Percentiles rank a stretch among this genome's conserved stretches.
Evolutionary conservation across 2,888 invertebrate species (phyloP).

Genomic region (Gasteruption jaculator): DNA sequence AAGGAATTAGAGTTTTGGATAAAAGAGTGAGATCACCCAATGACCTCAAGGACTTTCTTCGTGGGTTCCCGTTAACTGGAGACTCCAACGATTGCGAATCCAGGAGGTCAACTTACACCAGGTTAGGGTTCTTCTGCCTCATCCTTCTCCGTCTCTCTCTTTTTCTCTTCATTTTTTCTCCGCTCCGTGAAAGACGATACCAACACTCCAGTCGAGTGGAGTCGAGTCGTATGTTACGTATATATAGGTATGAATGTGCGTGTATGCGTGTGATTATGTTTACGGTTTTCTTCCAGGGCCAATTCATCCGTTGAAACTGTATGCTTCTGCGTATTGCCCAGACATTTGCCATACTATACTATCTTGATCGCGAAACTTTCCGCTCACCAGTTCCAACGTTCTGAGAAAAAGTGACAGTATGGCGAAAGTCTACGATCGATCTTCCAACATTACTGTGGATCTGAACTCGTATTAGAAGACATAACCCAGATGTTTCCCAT

Average conservation of each 20-base stretch:
- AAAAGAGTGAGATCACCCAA: too few relatives aligned
- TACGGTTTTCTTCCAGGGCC: too few relatives aligned
- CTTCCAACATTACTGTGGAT: too few relatives aligned
- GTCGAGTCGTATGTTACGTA: neutral
- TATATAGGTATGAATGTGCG: constrained; percentile 19
- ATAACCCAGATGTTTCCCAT: neutral
- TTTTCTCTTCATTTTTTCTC: constrained; percentile 17
- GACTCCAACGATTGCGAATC: constrained; percentile 37
- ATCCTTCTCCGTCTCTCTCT: constrained; percentile 1
- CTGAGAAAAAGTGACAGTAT: too few relatives aligned
- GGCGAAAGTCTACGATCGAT: too few relatives aligned
- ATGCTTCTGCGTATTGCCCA: too few relatives aligned
- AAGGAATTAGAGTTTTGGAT: neutral
- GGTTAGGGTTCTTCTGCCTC: constrained; percentile 38
- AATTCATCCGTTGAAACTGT: too few relatives aligned
- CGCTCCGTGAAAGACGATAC: neutral
- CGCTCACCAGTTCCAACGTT: neutral
- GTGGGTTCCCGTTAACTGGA: constrained; percentile 44
- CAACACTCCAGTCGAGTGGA: neutral
- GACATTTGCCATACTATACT: too few relatives aligned
- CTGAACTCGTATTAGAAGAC: too few relatives aligned
- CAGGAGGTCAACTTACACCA: constrained; percentile 46
- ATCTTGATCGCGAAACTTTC: neutral
- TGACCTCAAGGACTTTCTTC: too few relatives aligned
- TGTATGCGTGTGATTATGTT: too few relatives aligned